Evolutionary conservation across 2,888 invertebrate species (phyloP).

Genomic region (Hirtodrosophila duncani): DNA sequence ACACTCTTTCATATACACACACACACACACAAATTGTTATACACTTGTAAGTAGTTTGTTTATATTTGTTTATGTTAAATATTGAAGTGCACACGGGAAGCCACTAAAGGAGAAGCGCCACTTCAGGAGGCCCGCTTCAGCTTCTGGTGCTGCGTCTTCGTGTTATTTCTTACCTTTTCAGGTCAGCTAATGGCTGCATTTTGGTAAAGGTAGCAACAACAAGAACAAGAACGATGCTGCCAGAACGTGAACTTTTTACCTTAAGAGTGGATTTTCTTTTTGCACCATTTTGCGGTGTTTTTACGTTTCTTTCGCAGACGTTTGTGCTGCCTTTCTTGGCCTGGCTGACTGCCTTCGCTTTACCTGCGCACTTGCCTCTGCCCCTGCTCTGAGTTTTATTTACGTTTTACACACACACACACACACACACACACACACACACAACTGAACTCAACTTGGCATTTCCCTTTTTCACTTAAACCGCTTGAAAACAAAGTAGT

Average conservation of each 20-base stretch:
- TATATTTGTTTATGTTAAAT: constrained; percentile 66
- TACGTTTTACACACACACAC: constrained; percentile 45
- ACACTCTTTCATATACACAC: constrained; percentile 1
- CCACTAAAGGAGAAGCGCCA: constrained; percentile 36
- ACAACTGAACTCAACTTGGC: constrained; percentile 39
- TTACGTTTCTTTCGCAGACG: constrained; percentile 52
- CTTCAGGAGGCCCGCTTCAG: constrained; percentile 35
- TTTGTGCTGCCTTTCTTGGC: constrained; percentile 18
- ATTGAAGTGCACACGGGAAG: constrained; percentile 59
- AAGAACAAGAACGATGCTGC: constrained; percentile 7
- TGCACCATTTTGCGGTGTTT: constrained; percentile 63
- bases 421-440: constrained; percentile 23
- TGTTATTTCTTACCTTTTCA: constrained; percentile 29
- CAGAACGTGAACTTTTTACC: constrained; percentile 52
- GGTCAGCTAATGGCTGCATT: constrained; percentile 65
- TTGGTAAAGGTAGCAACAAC: constrained; percentile 41
- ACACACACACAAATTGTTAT: constrained; percentile 28
- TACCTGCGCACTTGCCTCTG: constrained; percentile 23
- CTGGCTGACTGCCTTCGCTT: background rate
- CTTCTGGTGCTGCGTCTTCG: too few species aligned
- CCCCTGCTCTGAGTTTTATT: constrained; percentile 55
- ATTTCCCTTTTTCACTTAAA: constrained; percentile 7
- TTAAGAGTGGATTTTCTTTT: constrained; percentile 69
- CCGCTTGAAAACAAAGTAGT: constrained; percentile 58
- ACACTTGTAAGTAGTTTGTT: constrained; percentile 54